Conservation (phyloP, 1,140 invertebrate genomes). For the Nylanderia fulva region DNA sequence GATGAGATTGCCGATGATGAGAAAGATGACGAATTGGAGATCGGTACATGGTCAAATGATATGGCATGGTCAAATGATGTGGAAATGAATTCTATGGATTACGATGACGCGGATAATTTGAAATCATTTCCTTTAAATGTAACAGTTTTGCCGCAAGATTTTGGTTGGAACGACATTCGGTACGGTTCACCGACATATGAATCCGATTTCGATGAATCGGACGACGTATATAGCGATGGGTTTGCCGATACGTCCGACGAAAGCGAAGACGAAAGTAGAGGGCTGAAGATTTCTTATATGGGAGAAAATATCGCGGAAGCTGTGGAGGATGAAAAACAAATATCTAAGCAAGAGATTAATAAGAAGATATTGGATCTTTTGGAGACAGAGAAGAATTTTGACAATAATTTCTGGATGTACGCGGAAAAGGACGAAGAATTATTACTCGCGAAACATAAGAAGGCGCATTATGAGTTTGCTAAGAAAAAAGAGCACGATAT, state of each 20-base stretch:
- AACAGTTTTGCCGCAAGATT: slow-evolving; percentile 75
- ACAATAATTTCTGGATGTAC: slow-evolving; percentile 77
- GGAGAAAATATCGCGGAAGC: slow-evolving; percentile 94
- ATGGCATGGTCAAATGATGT: slow-evolving; percentile 97
- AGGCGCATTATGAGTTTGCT: slow-evolving; percentile 76
- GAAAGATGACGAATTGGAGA: slow-evolving; percentile 89
- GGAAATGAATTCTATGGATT: slow-evolving; percentile 85
- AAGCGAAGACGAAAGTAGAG: slow-evolving; percentile 82
- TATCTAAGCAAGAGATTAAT: slow-evolving; percentile 81
- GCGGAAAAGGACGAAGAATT: slow-evolving; percentile 63
- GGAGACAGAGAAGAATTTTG: slow-evolving; percentile 78
- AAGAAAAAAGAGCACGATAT: slow-evolving; percentile 76
- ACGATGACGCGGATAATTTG: slow-evolving; percentile 66
- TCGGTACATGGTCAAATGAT: slow-evolving; percentile 97
- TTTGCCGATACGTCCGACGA: slow-evolving; percentile 81
- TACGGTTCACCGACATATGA: slow-evolving; percentile 82
- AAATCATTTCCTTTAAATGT: slow-evolving; percentile 77
- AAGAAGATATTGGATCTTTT: slow-evolving; percentile 80
- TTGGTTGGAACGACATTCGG: slow-evolving; percentile 79
- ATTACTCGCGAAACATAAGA: slow-evolving; percentile 72
- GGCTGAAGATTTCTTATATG: slow-evolving; percentile 92
- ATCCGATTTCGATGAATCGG: slow-evolving; percentile 83
- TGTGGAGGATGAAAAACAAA: slow-evolving; percentile 88
- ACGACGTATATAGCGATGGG: slow-evolving; percentile 83
- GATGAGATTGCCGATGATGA: slow-evolving; percentile 72